Conservation (phyloP, 2,113 vertebrate species). For the Aegotheles bennettii region DNA sequence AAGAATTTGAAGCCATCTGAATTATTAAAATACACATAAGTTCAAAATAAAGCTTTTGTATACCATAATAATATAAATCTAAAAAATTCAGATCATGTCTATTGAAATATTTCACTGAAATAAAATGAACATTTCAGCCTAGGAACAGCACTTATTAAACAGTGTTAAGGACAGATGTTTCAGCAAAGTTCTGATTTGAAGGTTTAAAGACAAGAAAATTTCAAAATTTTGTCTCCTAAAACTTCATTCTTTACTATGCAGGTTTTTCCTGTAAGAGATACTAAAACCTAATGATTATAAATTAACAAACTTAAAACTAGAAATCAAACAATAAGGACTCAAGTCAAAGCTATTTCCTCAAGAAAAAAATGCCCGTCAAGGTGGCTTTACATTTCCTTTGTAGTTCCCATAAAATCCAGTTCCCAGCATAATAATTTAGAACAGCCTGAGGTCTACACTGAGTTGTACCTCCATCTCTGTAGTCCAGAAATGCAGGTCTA, state of each 20-base stretch:
- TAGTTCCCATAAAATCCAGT: background rate
- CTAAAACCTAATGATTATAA: accelerated
- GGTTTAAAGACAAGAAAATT: background rate
- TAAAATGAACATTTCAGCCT: background rate
- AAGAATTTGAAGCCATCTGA: background rate
- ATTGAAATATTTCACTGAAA: background rate
- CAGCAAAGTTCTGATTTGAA: background rate
- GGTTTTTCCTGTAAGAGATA: background rate
- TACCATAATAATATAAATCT: background rate
- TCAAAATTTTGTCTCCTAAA: background rate
- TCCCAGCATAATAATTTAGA: background rate
- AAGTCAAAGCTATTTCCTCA: background rate
- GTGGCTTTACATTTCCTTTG: background rate
- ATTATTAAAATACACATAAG: background rate
- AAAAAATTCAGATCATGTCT: background rate
- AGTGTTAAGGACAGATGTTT: background rate
- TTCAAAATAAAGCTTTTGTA: background rate
- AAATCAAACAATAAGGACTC: background rate
- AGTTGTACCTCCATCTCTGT: background rate
- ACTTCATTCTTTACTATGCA: background rate
- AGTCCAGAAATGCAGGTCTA: background rate
- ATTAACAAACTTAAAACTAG: background rate
- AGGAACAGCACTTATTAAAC: background rate
- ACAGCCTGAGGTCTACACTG: background rate
- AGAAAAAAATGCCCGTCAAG: accelerated